These are phyloP conservation scores for Congeria kusceri DNA, from an alignment of 2,888 invertebrate species.

Conservation along the genomic window DNA sequence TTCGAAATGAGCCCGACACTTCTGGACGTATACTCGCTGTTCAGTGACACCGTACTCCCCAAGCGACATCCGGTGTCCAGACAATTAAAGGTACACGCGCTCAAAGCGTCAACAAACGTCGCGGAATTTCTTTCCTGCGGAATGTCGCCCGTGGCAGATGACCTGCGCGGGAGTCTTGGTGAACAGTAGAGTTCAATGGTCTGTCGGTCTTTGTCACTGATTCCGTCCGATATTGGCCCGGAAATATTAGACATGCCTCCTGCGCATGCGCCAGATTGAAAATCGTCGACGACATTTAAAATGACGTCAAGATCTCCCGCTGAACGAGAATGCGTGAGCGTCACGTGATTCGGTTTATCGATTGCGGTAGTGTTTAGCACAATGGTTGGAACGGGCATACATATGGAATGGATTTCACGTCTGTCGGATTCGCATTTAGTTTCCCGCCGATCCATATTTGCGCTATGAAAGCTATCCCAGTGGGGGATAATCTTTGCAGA, in stretches of 20 bases:
- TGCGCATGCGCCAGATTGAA: no score
- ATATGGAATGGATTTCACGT: conserved; percentile 65
- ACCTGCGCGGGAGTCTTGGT: conserved; percentile 73
- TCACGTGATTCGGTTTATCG: no score
- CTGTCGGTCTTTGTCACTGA: conserved; percentile 45
- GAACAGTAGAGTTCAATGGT: conserved; percentile 80
- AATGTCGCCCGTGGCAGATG: conserved; percentile 57
- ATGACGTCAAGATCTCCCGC: no score
- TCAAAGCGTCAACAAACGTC: conserved; percentile 41
- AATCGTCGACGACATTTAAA: no score
- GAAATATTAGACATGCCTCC: conserved; percentile 45
- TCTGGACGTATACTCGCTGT: conserved; percentile 78
- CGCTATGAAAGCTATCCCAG: neutral
- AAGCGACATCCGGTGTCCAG: conserved; percentile 73
- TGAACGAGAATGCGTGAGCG: no score
- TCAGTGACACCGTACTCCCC: conserved; percentile 76
- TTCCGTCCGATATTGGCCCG: conserved; percentile 48
- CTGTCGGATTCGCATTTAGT: conserved; percentile 44
- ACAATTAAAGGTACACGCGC: conserved; percentile 51
- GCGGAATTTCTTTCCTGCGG: conserved; percentile 32
- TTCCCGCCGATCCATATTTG: conserved; percentile 35
- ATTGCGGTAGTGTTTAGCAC: no score
- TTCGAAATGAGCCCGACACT: conserved; percentile 80
- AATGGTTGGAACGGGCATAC: conserved; percentile 17
- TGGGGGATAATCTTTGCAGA: no score